Evolutionary conservation across 2,113 vertebrate genomes (phyloP).

Genomic region (Vombatus ursinus): DNA sequence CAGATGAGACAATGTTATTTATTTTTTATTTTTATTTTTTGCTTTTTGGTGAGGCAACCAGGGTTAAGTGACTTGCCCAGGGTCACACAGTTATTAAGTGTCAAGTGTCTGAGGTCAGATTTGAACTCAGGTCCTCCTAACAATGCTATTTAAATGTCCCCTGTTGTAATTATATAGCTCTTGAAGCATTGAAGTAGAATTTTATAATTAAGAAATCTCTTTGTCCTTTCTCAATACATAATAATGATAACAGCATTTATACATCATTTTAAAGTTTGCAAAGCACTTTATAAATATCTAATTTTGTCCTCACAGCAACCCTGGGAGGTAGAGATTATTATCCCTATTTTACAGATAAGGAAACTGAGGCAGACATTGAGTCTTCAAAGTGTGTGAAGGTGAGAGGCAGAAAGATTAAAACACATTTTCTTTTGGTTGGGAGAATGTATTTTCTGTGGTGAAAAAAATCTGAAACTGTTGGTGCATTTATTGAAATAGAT

Average conservation of each 20-base stretch:
- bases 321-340: background rate
- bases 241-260: background rate
- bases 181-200: background rate
- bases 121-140: background rate
- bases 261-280: background rate
- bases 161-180: background rate
- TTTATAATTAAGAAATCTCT: background rate
- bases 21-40: background rate
- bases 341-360: background rate
- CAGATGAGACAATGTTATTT: background rate
- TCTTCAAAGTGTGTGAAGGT: background rate
- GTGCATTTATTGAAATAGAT: background rate
- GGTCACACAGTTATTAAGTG: too few species aligned
- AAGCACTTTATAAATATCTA: background rate
- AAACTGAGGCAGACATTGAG: background rate
- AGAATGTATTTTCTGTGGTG: background rate
- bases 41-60: too few species aligned
- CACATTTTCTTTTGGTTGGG: background rate
- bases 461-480: background rate
- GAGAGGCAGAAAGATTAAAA: background rate
- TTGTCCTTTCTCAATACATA: background rate
- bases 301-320: background rate
- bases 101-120: too few species aligned
- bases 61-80: too few species aligned
- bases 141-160: background rate